These are phyloP conservation scores for Coenobita brevimanus DNA, from an alignment of 1,140 invertebrate genomes.

Conservation along the genomic window DNA sequence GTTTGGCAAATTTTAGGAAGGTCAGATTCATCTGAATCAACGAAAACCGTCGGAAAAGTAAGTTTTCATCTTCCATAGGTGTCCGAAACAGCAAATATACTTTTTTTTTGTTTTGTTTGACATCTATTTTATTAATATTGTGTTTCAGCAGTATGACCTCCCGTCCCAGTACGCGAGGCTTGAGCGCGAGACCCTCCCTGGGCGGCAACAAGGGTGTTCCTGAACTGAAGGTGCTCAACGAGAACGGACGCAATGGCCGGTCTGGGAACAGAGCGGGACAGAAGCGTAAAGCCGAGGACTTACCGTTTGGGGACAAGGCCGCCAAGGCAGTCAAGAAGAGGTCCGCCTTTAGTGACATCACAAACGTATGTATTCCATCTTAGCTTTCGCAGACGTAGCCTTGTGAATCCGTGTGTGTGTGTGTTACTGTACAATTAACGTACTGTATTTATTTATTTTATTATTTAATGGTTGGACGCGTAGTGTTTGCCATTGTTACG, in stretches of 20 bases:
- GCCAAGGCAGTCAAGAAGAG: constrained; percentile 59
- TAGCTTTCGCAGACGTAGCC: no score
- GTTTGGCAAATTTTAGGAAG: no score
- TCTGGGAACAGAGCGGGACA: constrained; percentile 11
- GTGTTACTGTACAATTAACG: no score
- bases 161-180: constrained; percentile 19
- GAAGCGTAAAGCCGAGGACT: constrained; percentile 59
- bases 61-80: no score
- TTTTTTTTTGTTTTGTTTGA: background rate
- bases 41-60: no score
- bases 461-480: no score
- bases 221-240: background rate
- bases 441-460: no score
- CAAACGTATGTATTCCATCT: constrained; percentile 62
- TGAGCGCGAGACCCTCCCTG: background rate
- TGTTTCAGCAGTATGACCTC: constrained; percentile 11
- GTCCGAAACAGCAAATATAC: no score
- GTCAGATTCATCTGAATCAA: no score
- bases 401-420: no score
- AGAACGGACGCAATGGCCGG: background rate
- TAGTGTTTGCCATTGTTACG: no score
- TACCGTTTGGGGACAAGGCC: constrained; percentile 21
- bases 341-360: constrained; percentile 63
- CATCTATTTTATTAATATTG: background rate
- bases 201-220: background rate